Base-by-base conservation (phyloP, 2,888 invertebrate species). In the Dynastes grantii region DNA sequence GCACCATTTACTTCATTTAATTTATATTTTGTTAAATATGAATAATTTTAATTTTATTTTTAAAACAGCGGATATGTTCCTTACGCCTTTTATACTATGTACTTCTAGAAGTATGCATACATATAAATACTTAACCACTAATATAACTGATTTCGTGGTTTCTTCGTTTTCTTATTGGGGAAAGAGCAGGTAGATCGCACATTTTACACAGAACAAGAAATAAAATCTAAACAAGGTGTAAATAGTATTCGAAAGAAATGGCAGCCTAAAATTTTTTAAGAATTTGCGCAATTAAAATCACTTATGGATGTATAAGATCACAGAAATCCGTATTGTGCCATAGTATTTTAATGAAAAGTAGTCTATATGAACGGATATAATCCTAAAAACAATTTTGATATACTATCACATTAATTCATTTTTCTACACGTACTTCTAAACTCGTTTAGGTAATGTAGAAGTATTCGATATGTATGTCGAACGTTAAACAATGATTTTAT, bases 51-150 rank as follows among this genome's bases (percentile, higher is more conserved):
- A 58, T 22, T 58, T 63, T 29, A 63, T 4, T 63, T 63, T 63
- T 63, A 63, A 13, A 58, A 11, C 27, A 75, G 61, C 61, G 61
- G 73, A 75, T 75, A 75, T 75, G 73, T 75, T 75, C 55, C 63
- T 75, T 61, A 75, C 27, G 73, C 73, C 32, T 75, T 45, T 61
- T 40, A 27, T 61, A 29, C 16, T 58, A 29, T 68, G 22, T 67
- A 67, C 22, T 49, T 40, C 40, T 71, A 55, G 27, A 16, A 53
- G 55, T 55, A 37, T 37, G 55, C 32, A 6, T 61, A 75, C 45
- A 49, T 75, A 75, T 27, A 29, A 61, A 61, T 63, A 75, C 22
- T 61, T 75, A 61, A 27, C 61, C 27, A 16, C 11, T 29, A 61
- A 40, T 75, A 22, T 29, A 22, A 58, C 22, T 58, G 55, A n/a